Conservation (phyloP, 1,140 invertebrate genomes). For the Samia ricini region DNA sequence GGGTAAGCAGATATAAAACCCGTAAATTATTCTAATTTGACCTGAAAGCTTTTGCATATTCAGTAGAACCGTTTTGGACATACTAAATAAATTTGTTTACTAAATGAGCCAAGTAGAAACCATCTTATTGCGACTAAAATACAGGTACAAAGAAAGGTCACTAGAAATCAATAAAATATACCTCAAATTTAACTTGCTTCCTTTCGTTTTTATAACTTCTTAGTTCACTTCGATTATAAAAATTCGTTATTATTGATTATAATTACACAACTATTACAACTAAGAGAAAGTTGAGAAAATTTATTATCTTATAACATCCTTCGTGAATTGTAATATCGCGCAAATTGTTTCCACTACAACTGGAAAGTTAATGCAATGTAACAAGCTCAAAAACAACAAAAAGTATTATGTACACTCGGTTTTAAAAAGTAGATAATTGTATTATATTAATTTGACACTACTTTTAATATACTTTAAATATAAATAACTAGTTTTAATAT, state of each 20-base stretch:
- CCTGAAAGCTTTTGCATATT: neutral
- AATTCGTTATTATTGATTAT: neutral
- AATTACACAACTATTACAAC: slow-evolving; percentile 27
- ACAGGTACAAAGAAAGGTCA: slow-evolving; percentile 50
- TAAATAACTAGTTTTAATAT: too few relatives aligned
- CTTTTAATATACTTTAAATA: too few relatives aligned
- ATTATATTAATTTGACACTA: too few relatives aligned
- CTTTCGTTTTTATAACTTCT: neutral
- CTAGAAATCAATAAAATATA: slow-evolving; percentile 22
- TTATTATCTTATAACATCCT: slow-evolving; percentile 25
- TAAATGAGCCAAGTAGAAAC: slow-evolving; percentile 1
- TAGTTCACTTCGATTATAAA: slow-evolving; percentile 1
- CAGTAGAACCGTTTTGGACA: neutral
- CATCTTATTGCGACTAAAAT: slow-evolving; percentile 32
- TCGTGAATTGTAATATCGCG: slow-evolving; percentile 31
- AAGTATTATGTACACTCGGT: too few relatives aligned
- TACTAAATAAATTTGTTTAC: neutral
- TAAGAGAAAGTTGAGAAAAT: slow-evolving; percentile 31
- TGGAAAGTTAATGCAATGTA: neutral
- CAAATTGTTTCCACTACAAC: slow-evolving; percentile 13
- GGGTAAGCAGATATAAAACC: slow-evolving; percentile 40
- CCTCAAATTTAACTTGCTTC: slow-evolving; percentile 21
- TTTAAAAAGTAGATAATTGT: too few relatives aligned
- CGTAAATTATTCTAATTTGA: neutral
- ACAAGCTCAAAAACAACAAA: neutral